These are phyloP conservation scores for Calonectris borealis DNA, from an alignment of 2,113 vertebrate genomes.

Conservation along the genomic window DNA sequence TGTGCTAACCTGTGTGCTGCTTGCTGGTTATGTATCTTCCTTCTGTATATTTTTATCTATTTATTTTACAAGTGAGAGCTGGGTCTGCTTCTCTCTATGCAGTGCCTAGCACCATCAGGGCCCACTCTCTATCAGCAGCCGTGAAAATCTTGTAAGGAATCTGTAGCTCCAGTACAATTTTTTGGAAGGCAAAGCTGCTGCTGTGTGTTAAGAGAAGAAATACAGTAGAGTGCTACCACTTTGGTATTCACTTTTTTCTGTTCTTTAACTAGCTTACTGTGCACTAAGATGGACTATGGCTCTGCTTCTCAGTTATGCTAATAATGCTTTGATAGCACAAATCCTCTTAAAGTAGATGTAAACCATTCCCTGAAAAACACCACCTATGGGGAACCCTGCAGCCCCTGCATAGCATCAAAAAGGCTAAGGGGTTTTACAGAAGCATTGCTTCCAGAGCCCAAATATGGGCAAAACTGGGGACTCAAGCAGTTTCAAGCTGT, in stretches of 20 bases:
- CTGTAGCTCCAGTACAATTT: background rate
- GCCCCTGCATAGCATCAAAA: background rate
- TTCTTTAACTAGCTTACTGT: background rate
- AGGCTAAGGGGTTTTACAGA: background rate
- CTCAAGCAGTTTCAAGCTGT: background rate
- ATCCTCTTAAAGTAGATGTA: background rate
- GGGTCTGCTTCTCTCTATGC: background rate
- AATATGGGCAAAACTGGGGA: background rate
- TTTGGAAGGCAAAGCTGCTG: background rate
- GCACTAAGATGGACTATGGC: background rate
- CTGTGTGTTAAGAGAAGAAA: background rate
- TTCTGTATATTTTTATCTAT: background rate
- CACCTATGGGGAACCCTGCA: background rate
- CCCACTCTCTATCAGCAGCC: background rate
- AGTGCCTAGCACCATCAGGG: background rate
- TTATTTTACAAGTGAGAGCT: background rate
- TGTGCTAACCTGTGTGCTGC: background rate
- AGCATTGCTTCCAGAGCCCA: background rate
- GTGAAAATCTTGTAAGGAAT: background rate
- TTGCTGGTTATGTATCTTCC: background rate
- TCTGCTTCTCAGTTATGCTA: background rate
- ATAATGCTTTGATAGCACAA: background rate
- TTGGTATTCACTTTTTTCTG: background rate
- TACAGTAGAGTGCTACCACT: background rate
- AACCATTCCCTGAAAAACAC: background rate